phyloP scores from a whole-genome alignment of 2,888 invertebrate genomes.

The Drosophila hamatofila region DNA sequence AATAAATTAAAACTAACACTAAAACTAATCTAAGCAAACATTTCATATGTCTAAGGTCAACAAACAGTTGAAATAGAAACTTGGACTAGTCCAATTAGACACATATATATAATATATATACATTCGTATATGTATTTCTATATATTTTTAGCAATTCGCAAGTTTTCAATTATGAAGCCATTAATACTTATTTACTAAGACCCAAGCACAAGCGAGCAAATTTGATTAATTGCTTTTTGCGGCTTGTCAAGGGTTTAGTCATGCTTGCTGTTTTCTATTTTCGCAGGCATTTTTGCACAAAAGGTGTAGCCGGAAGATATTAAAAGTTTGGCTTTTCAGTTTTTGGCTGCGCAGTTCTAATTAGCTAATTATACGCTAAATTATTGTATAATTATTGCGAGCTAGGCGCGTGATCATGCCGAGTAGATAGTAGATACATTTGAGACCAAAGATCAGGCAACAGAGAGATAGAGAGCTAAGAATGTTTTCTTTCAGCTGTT shows the following conservation, averaged over 20 bases:
- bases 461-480: too few species aligned
- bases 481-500: slow-evolving; percentile 9
- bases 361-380: slow-evolving; percentile 82
- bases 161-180: slow-evolving; percentile 80
- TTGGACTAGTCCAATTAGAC: slow-evolving; percentile 22
- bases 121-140: background rate
- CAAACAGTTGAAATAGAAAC: slow-evolving; percentile 1
- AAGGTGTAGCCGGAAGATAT: slow-evolving; percentile 82
- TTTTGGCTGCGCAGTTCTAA: slow-evolving; percentile 76
- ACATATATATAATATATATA: background rate
- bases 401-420: slow-evolving; percentile 61
- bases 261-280: slow-evolving; percentile 76
- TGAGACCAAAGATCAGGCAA: slow-evolving; percentile 11
- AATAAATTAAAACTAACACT: background rate
- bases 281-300: slow-evolving; percentile 76
- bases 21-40: background rate
- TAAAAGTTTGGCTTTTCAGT: slow-evolving; percentile 48
- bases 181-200: slow-evolving; percentile 78
- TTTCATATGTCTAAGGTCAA: slow-evolving; percentile 2
- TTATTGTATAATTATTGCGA: slow-evolving; percentile 81
- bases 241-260: slow-evolving; percentile 68
- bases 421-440: slow-evolving; percentile 53
- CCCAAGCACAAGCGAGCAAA: slow-evolving; percentile 45
- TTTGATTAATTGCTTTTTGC: slow-evolving; percentile 75
- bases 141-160: slow-evolving; percentile 27